These are phyloP conservation scores for Plodia interpunctella DNA, from an alignment of 1,140 invertebrate genomes.

Conservation along the genomic window DNA sequence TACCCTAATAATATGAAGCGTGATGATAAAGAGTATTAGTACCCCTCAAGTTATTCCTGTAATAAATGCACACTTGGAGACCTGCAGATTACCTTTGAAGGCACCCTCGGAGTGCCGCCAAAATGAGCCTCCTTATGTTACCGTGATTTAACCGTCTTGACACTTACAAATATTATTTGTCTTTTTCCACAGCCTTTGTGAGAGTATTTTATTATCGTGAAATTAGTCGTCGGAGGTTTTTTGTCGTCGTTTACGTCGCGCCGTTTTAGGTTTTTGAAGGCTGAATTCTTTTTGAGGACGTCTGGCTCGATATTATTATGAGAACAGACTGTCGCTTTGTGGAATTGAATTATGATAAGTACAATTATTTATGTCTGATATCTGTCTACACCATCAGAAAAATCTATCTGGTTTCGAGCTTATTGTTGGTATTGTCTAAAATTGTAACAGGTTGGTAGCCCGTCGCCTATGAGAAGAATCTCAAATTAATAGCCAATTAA, in stretches of 20 bases:
- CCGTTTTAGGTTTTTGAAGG: constrained; percentile 24
- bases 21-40: neutral
- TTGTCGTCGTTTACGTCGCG: constrained; percentile 42
- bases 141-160: constrained; percentile 66
- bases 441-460: too few relatives aligned
- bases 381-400: too few relatives aligned
- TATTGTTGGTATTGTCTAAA: too few relatives aligned
- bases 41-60: constrained; percentile 6
- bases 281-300: constrained; percentile 23
- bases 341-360: neutral
- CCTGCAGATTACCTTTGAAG: constrained; percentile 53
- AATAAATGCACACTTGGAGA: constrained; percentile 18
- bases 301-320: neutral
- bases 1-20: neutral
- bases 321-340: neutral
- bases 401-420: too few relatives aligned
- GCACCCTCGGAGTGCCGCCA: constrained; percentile 46
- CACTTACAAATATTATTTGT: constrained; percentile 59
- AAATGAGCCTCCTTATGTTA: constrained; percentile 56
- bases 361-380: too few relatives aligned
- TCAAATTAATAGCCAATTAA: too few relatives aligned
- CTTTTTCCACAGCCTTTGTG: constrained; percentile 52
- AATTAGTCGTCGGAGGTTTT: constrained; percentile 48
- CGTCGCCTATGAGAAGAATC: too few relatives aligned
- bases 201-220: constrained; percentile 54